Base-by-base conservation (phyloP, 2,113 vertebrate species). In the Rhabdornis inornatus region DNA sequence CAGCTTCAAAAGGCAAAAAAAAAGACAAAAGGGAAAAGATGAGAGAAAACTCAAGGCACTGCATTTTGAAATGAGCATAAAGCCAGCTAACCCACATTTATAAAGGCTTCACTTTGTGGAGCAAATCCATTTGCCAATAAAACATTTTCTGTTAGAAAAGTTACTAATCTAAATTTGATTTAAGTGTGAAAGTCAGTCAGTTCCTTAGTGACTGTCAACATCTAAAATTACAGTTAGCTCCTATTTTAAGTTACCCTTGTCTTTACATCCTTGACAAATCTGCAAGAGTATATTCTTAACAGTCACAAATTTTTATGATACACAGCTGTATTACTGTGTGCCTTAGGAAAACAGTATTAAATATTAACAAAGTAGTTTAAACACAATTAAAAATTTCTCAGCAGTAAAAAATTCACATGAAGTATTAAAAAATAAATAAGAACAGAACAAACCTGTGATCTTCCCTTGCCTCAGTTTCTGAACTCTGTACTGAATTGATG, bases 391-490 rank as follows among this genome's bases (percentile, higher is more conserved):
- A 84, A 47, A 44, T 78, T 90, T 80, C 61, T 83, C 49, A 39
- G n/a, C 19, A 25, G 35, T 78, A 77, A 86, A 56, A 91, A 94
- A 60, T 22, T 88, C 56, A 83, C 19, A 77, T 6, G 21, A 59
- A 61, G n/a, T 24, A 24, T 57, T 69, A 56, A 95, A 87, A 81
- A 57, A 61, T 13, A 30, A 39, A 82, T 6, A 6, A 53, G 15
- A 88, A 47, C 13, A 55, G n/a, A 45, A 95, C 98, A 65, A 90
- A 99, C 99, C 99, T 98, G 99, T 98, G 60, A 99, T 99, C 40
- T 98, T 99, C 49, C 99, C 99, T 92, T 99, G 99, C 40, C 98
- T 98, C 95, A 99, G 98, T 97, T 99, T 99, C 97, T 99, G 98
- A 87, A 99, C 99, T 97, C 95, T 98, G 97, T 99, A 99, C 61